These are phyloP conservation scores for Xylocampa areola DNA, from an alignment of 2,888 invertebrate genomes.

Conservation along the genomic window DNA sequence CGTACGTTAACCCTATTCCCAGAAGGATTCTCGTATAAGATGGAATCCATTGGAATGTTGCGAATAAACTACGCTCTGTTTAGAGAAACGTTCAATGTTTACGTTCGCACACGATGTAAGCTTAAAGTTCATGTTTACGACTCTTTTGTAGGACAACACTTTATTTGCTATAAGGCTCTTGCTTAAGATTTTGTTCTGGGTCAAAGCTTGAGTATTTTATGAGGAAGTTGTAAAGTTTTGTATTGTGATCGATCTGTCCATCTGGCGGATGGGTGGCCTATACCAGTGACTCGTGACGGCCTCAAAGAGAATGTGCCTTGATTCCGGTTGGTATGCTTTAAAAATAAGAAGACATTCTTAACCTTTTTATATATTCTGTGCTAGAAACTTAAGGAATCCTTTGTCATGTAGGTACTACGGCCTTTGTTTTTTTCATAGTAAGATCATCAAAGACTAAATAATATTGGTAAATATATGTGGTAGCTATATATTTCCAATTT, in stretches of 20 bases:
- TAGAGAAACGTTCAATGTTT: slow-evolving; percentile 79
- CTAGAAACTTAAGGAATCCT: slow-evolving; percentile 23
- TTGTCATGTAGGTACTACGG: slow-evolving; percentile 11
- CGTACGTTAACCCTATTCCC: slow-evolving; percentile 34
- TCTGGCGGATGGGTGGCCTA: slow-evolving; percentile 41
- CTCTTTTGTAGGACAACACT: slow-evolving; percentile 57
- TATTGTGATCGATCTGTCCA: slow-evolving; percentile 38
- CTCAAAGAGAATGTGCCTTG: slow-evolving; percentile 32
- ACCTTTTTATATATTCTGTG: slow-evolving; percentile 10
- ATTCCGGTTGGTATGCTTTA: slow-evolving; percentile 41
- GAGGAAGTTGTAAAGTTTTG: slow-evolving; percentile 41
- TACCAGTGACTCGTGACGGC: slow-evolving; percentile 48
- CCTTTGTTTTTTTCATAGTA: slow-evolving; percentile 5
- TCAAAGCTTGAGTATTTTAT: slow-evolving; percentile 54
- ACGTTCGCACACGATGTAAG: slow-evolving; percentile 75
- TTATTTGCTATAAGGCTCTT: slow-evolving; percentile 47
- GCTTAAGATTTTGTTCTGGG: slow-evolving; percentile 50
- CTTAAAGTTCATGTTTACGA: slow-evolving; percentile 56
- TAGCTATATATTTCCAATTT: too few relatives aligned
- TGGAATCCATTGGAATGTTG: slow-evolving; percentile 56
- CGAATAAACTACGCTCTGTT: slow-evolving; percentile 70
- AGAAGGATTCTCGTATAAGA: slow-evolving; percentile 37
- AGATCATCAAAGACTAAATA: too few relatives aligned
- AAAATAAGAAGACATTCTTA: slow-evolving; percentile 20
- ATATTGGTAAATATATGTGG: too few relatives aligned